phyloP scores from a whole-genome alignment of 2,113 vertebrate species.

The Pituophis catenifer region DNA sequence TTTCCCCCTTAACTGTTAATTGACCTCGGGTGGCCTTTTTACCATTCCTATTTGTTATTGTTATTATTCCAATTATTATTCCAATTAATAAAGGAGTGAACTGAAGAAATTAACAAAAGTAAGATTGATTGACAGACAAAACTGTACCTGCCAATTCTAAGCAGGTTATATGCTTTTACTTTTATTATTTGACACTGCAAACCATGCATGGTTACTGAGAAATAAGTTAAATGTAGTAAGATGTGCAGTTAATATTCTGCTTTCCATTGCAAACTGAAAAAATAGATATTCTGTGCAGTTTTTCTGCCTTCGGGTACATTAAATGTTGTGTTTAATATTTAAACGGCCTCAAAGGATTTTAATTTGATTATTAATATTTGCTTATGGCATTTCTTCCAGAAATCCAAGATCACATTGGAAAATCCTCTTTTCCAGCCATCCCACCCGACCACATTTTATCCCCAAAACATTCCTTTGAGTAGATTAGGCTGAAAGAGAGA shows the following conservation, averaged over 20 bases:
- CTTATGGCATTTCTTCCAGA: not conserved
- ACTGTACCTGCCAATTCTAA: not conserved
- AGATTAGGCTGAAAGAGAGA: not conserved
- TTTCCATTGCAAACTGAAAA: not conserved
- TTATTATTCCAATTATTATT: not conserved
- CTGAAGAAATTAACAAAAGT: not conserved
- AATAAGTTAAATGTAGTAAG: not conserved
- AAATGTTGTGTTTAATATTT: not conserved
- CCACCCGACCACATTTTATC: not conserved
- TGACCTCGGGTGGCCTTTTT: not conserved
- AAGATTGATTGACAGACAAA: not conserved
- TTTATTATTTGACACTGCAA: not conserved
- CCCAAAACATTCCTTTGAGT: not conserved
- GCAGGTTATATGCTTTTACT: not conserved
- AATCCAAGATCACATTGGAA: not conserved
- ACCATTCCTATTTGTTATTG: not conserved
- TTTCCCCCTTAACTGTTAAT: not conserved
- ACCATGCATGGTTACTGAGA: not conserved
- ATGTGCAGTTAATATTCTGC: not conserved
- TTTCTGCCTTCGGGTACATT: not conserved
- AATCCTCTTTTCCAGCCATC: not conserved
- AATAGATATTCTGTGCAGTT: not conserved
- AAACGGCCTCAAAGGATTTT: not conserved
- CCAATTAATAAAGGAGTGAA: not conserved
- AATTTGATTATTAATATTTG: not conserved